These are phyloP conservation scores for Biston betularia DNA, from an alignment of 2,888 invertebrate species.

Conservation along the genomic window DNA sequence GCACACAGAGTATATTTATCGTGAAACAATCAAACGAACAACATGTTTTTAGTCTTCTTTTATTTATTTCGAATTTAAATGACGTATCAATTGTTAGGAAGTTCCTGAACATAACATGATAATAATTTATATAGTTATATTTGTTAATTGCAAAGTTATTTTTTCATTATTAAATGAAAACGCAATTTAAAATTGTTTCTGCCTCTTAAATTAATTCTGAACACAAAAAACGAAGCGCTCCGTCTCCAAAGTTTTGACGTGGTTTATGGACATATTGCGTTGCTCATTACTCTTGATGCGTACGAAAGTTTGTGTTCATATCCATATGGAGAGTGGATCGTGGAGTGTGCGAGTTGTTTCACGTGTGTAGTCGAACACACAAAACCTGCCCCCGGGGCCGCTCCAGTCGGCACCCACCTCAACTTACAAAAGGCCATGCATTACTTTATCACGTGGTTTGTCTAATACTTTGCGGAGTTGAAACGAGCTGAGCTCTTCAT, in stretches of 20 bases:
- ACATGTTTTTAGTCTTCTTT: no score
- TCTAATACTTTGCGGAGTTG: slow-evolving; percentile 18
- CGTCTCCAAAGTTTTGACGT: slow-evolving; percentile 33
- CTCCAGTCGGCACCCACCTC: slow-evolving; percentile 18
- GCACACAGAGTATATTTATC: no score
- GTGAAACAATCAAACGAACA: no score
- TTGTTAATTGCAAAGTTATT: no score
- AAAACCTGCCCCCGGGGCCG: slow-evolving; percentile 29
- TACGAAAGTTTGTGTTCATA: slow-evolving; percentile 34
- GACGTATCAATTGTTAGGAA: no score
- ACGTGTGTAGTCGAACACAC: slow-evolving; percentile 29
- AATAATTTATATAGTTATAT: no score
- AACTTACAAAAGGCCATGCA: slow-evolving; percentile 30
- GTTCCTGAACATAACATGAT: no score
- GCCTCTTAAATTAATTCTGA: background rate
- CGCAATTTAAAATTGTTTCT: no score
- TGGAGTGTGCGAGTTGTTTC: slow-evolving; percentile 30
- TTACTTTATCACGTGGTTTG: slow-evolving; percentile 26
- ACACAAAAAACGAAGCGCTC: slow-evolving; percentile 28
- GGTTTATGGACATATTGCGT: slow-evolving; percentile 33
- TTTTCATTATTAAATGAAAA: no score
- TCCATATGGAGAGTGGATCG: slow-evolving; percentile 32
- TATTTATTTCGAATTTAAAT: no score
- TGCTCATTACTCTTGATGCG: slow-evolving; percentile 35
- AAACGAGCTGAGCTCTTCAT: background rate